Percentiles rank a stretch among this genome's conserved stretches.
Evolutionary conservation across 2,797 vertebrate species (phyloP).

Genomic region (Enteromius radiatus): DNA sequence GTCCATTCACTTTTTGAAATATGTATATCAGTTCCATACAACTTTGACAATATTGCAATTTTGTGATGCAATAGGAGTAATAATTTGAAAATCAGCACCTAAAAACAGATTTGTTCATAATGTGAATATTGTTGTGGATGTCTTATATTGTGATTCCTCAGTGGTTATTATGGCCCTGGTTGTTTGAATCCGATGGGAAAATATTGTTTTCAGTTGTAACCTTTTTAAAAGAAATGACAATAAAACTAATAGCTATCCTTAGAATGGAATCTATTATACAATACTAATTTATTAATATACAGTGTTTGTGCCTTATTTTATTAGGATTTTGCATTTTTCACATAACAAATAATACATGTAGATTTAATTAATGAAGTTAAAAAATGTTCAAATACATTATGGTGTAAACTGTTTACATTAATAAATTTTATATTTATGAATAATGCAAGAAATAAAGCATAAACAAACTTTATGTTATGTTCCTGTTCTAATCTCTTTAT

Average conservation of each 20-base stretch:
- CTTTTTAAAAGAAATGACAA: not conserved
- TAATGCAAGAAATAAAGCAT: not conserved
- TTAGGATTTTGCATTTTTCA: not conserved
- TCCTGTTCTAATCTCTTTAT: not conserved
- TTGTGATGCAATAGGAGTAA: not conserved
- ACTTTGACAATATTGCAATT: not conserved
- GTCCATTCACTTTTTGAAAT: no score
- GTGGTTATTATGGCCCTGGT: not conserved
- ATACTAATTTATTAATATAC: not conserved
- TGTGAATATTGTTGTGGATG: not conserved
- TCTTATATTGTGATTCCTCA: not conserved
- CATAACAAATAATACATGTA: not conserved
- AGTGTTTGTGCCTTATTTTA: not conserved
- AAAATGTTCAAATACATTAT: not conserved
- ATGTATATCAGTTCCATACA: no score
- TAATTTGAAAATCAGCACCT: not conserved
- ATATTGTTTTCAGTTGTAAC: not conserved
- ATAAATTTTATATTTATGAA: not conserved
- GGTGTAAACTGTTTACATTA: not conserved
- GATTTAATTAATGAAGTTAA: not conserved
- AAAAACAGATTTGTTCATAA: not conserved
- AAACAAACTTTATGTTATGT: conserved; percentile 3
- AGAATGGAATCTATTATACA: not conserved
- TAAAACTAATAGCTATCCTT: not conserved
- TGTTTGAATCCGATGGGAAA: not conserved